Evolutionary conservation across 2,888 invertebrate genomes (phyloP), one percentile per base, ranked within the genome.

Genomic region (Crematogaster levior): DNA sequence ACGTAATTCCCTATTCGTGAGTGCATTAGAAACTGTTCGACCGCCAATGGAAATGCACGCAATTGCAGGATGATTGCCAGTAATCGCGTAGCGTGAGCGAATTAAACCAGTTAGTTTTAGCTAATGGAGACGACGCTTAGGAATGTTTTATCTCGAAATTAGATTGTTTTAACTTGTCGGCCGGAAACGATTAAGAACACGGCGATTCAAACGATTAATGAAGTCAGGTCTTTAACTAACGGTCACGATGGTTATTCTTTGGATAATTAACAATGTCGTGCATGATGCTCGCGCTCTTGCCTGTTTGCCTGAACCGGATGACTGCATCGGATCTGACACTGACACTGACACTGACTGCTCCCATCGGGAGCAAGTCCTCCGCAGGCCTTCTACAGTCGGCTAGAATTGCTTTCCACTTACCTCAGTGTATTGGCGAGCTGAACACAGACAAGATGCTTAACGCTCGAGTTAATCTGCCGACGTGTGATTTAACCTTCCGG

Each of bases 331-430:
- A 68, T 77, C 77, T 77, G 81, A 82, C 81, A 65, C 81, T 82
- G 79, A 58, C 56, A 70, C 37, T 79, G 81, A 81, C 81, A 81
- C 65, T 82, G 81, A 82, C 80, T 66, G 81, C 56, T 82, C 56
- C 81, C 65, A 65, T 58, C 79, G 56, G 27, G 37, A 58, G 46
- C 80, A 66, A 82, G 53, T 37, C 53, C 80, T 82, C 37, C 24
- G 46, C 56, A 79, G 81, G 21, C 80, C 65, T 65, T 37, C 56
- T 65, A 48, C 58, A 82, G 66, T 46, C 72, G 48, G 56, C 30
- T 68, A 77, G 77, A 77, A 77, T 70, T 77, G 70, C 77, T 68
- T 77, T 43, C 77, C 77, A 77, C 77, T 77, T 77, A 77, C 12
- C 68, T 34, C 24, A 21, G 10, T 56, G 56, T 70, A 68, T 56